These are phyloP conservation scores for Drosophila lacteicornis DNA, from an alignment of 1,140 invertebrate species.

Conservation along the genomic window DNA sequence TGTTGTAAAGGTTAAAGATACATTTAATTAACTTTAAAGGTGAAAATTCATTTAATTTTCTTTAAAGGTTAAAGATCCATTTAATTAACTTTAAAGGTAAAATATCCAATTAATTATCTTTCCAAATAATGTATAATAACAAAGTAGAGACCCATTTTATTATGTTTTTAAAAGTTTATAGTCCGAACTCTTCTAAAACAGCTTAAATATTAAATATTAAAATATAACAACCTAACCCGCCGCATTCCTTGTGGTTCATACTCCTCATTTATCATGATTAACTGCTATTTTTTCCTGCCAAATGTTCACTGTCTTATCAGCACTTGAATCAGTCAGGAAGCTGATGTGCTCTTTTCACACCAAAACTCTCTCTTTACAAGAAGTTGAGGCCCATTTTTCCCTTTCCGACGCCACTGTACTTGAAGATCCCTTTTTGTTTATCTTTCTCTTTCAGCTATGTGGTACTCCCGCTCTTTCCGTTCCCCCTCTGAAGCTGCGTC, in stretches of 20 bases:
- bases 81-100: too few species aligned
- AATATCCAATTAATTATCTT: too few species aligned
- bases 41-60: too few species aligned
- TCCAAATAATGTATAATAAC: too few species aligned
- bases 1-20: too few species aligned
- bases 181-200: too few species aligned
- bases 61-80: too few species aligned
- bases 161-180: too few species aligned
- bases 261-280: too few species aligned
- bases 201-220: background rate
- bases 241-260: background rate
- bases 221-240: background rate
- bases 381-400: background rate
- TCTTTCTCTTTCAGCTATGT: constrained; percentile 28
- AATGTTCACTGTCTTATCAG: background rate
- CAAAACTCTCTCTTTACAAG: background rate
- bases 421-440: constrained; percentile 32
- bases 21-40: too few species aligned
- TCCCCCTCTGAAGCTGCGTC: constrained; percentile 19
- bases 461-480: constrained; percentile 2
- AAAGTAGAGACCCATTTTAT: too few species aligned
- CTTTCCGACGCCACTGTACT: background rate
- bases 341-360: background rate
- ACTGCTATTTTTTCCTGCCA: too few species aligned
- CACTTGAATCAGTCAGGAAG: background rate